Conservation (phyloP, 2,888 invertebrate species). For the Aleiodes testaceus region DNA sequence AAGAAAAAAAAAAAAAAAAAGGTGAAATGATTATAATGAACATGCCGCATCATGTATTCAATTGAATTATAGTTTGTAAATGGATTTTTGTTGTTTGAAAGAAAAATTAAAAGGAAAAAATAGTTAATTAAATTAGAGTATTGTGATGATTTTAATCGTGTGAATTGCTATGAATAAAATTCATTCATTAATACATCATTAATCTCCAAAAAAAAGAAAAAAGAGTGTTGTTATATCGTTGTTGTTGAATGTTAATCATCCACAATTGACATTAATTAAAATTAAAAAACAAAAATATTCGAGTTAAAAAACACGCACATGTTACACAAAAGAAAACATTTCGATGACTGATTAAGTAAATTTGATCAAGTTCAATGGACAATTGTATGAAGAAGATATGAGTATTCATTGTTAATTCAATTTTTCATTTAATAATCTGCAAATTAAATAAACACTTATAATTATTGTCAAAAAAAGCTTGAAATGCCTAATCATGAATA, state of each 20-base stretch:
- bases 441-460: slow-evolving; percentile 5
- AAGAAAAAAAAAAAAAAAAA: slow-evolving; percentile 50
- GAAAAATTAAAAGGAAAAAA: slow-evolving; percentile 19
- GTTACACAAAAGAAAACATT: slow-evolving; percentile 23
- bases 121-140: slow-evolving; percentile 31
- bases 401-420: slow-evolving; percentile 19
- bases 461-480: slow-evolving; percentile 10
- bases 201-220: slow-evolving; percentile 15
- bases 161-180: slow-evolving; percentile 28
- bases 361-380: slow-evolving; percentile 19
- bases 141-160: slow-evolving; percentile 21
- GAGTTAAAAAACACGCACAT: slow-evolving; percentile 43
- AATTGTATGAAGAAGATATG: slow-evolving; percentile 13
- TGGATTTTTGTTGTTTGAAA: slow-evolving; percentile 4
- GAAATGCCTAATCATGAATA: slow-evolving; percentile 3
- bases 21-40: slow-evolving; percentile 9
- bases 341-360: slow-evolving; percentile 29
- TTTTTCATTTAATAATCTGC: not conserved
- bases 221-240: slow-evolving; percentile 33
- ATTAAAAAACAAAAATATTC: slow-evolving; percentile 15
- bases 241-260: slow-evolving; percentile 32
- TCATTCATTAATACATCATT: slow-evolving; percentile 57
- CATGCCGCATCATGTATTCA: slow-evolving; percentile 2
- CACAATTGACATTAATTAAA: slow-evolving; percentile 8
- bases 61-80: slow-evolving; percentile 19